Evolutionary conservation across 2,113 vertebrate genomes (phyloP).

Genomic region (Mormyrus iriodes): DNA sequence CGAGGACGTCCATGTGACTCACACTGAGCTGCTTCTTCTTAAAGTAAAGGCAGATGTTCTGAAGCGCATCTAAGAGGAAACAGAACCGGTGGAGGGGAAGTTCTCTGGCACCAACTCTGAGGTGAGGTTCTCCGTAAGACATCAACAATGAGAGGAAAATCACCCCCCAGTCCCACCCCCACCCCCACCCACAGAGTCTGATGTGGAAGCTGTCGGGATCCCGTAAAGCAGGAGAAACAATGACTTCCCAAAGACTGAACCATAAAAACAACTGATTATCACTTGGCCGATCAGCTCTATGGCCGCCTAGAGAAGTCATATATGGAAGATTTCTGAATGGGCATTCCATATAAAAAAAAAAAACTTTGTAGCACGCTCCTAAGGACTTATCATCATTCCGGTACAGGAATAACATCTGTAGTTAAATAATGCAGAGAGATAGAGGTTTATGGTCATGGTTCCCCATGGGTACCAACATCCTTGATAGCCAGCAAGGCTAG

Average conservation of each 20-base stretch:
- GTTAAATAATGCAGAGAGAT: neutral
- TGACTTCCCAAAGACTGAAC: neutral
- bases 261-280: neutral
- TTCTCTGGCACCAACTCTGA: neutral
- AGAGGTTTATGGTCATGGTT: neutral
- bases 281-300: neutral
- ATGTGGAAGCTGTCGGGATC: neutral
- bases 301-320: neutral
- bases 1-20: neutral
- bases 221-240: neutral
- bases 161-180: neutral
- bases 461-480: neutral
- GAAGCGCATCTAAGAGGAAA: neutral
- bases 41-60: neutral
- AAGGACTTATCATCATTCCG: neutral
- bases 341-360: neutral
- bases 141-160: neutral
- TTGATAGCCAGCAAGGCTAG: neutral
- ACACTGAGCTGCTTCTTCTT: neutral
- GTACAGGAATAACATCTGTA: neutral
- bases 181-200: neutral
- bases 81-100: neutral
- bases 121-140: neutral
- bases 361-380: neutral
- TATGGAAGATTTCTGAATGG: neutral